A percentile compares a stretch with the other conserved stretches of the same genome.
These are phyloP conservation scores for Machimus atricapillus DNA, from an alignment of 2,888 invertebrate species.

Conservation along the genomic window DNA sequence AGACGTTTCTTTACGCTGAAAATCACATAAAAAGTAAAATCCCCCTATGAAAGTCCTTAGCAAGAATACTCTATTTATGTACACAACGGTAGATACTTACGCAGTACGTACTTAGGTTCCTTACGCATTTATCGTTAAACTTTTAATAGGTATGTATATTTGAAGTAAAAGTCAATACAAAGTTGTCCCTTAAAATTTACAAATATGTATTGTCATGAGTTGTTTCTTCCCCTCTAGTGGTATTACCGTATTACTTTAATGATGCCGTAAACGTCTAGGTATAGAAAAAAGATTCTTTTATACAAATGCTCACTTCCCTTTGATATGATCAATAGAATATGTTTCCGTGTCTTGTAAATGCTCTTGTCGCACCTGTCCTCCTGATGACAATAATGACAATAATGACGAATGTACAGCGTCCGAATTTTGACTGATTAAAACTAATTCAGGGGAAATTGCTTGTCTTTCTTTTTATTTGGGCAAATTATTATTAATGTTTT, in stretches of 20 bases:
- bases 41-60: conserved; percentile 11
- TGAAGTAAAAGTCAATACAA: conserved; percentile 40
- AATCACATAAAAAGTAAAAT: conserved; percentile 33
- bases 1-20: conserved; percentile 6
- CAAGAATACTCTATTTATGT: conserved; percentile 16
- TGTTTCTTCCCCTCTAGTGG: conserved; percentile 31
- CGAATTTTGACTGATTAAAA: neutral
- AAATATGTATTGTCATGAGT: conserved; percentile 39
- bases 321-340: conserved; percentile 27
- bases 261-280: conserved; percentile 9
- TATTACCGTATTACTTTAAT: conserved; percentile 19
- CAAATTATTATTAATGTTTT: neutral
- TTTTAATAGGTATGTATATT: conserved; percentile 18
- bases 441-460: neutral
- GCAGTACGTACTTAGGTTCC: neutral
- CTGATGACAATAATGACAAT: neutral
- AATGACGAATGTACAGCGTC: neutral
- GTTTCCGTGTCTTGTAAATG: neutral
- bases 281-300: conserved; percentile 18
- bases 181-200: conserved; percentile 39
- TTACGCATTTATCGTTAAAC: conserved; percentile 23
- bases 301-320: conserved; percentile 22
- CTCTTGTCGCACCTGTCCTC: neutral
- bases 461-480: neutral
- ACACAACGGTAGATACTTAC: conserved; percentile 16